These are phyloP conservation scores for Kuschelorhynchus macadamiae DNA, from an alignment of 2,888 invertebrate species.

Conservation along the genomic window DNA sequence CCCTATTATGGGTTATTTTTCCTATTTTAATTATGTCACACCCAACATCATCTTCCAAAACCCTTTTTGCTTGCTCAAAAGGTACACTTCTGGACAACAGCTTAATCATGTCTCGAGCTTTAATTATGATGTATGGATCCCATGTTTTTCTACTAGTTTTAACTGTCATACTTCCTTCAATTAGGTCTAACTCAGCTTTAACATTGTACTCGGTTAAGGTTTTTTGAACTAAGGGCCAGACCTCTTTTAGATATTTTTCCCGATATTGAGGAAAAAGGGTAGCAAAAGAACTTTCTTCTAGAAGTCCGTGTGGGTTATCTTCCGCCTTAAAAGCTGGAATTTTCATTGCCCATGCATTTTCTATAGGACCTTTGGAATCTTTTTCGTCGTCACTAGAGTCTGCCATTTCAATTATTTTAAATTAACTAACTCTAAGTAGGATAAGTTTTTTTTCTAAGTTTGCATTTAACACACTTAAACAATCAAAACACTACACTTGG, in stretches of 20 bases:
- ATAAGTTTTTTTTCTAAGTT: no score
- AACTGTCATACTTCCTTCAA: constrained; percentile 96
- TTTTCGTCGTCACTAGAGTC: constrained; percentile 51
- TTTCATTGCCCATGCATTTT: constrained; percentile 90
- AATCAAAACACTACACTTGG: no score
- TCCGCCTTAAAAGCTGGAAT: constrained; percentile 89
- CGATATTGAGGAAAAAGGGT: constrained; percentile 97
- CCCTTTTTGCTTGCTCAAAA: constrained; percentile 92
- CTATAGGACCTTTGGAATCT: constrained; percentile 74
- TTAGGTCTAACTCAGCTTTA: constrained; percentile 89
- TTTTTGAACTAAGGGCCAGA: constrained; percentile 96
- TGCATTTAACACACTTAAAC: no score
- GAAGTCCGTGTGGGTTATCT: constrained; percentile 89
- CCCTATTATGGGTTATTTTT: constrained; percentile 89
- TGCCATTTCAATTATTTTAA: constrained; percentile 46
- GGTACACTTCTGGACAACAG: constrained; percentile 96
- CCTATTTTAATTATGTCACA: constrained; percentile 98
- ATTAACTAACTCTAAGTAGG: no score
- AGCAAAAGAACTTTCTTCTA: constrained; percentile 96
- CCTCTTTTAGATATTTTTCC: constrained; percentile 93
- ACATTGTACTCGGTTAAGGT: constrained; percentile 83
- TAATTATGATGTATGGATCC: constrained; percentile 98
- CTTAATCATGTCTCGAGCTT: constrained; percentile 96
- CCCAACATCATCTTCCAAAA: constrained; percentile 90
- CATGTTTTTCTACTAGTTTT: constrained; percentile 96